phyloP scores from a whole-genome alignment of 2,888 invertebrate genomes.

The Callosobruchus maculatus region DNA sequence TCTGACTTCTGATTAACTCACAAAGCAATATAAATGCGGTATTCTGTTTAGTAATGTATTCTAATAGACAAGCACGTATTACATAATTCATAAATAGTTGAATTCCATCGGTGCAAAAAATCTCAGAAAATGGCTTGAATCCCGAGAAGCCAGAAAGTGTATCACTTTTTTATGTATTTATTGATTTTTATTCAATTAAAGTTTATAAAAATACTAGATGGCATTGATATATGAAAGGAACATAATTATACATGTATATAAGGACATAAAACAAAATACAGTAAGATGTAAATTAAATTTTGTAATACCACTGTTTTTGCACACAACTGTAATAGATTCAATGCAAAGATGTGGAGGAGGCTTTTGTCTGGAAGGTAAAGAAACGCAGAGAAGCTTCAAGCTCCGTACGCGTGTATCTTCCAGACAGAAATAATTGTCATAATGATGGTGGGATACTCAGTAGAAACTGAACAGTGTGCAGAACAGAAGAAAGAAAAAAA shows the following conservation, averaged over 20 bases:
- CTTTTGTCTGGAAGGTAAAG: no score
- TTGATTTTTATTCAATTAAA: background rate
- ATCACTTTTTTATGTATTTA: background rate
- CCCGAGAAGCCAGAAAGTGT: background rate
- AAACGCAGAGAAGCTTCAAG: no score
- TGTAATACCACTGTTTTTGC: background rate
- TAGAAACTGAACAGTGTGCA: no score
- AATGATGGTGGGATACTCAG: no score
- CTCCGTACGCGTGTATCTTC: no score
- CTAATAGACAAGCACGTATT: background rate
- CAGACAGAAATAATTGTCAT: no score
- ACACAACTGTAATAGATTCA: background rate
- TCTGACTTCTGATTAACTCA: background rate
- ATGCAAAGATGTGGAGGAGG: background rate
- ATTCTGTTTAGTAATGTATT: background rate
- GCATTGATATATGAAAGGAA: constrained; percentile 24
- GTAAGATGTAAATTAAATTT: constrained; percentile 13
- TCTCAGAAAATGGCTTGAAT: background rate
- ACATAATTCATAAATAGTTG: background rate
- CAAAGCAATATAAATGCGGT: background rate
- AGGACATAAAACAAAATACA: constrained; percentile 10
- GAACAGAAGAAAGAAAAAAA: no score
- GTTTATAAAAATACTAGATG: constrained; percentile 17
- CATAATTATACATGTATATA: constrained; percentile 18
- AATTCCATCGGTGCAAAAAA: background rate